Base-by-base conservation (phyloP, 1,140 invertebrate species). In the Tetranychus urticae region DNA sequence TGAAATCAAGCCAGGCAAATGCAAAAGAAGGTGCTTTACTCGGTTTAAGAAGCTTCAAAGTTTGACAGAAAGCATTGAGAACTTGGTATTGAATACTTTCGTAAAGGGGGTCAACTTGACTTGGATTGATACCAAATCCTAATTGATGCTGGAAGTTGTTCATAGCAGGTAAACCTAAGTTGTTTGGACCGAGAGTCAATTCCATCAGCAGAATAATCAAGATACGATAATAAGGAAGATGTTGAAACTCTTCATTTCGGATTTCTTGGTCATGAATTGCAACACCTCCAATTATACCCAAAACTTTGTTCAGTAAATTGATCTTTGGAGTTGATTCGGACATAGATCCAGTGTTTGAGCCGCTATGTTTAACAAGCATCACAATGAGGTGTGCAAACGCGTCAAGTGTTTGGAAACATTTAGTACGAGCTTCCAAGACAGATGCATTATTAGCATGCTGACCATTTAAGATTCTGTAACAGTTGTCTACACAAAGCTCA, bases 161-260 rank as follows among this genome's bases (percentile, higher is more conserved):
- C 13, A 37, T 56, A 7, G 23, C 48, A n/a, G 60, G 60, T 45
- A 64, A 23, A 12, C 64, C 62, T 37, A 65, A 56, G 56, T 61
- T 63, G 14, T 45, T 58, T 59, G 64, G 62, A 7, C 48, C 57
- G 10, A 65, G 48, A 14, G 91, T 97, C 60, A 98, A 79, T 70
- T 98, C 94, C 54, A 97, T 80, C 71, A 97, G 97, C 1, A 99
- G 78, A 81, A 94, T 94, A 54, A 97, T 88, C 60, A 98, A 88
- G 62, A 98, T 88, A 35, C 96, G 78, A 69, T 97, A 92, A 74
- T 97, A 99, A 0, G 94, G 90, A 60, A 98, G 75, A 71, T 97
- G 91, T 68, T 97, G 89, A 74, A 99, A 98, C 58, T 92, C 88
- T 0, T 78, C 78, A 76, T 74, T 82, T 61, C 75, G 75, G 12